phyloP scores from a whole-genome alignment of 2,888 invertebrate species.

The Papilio demoleus region DNA sequence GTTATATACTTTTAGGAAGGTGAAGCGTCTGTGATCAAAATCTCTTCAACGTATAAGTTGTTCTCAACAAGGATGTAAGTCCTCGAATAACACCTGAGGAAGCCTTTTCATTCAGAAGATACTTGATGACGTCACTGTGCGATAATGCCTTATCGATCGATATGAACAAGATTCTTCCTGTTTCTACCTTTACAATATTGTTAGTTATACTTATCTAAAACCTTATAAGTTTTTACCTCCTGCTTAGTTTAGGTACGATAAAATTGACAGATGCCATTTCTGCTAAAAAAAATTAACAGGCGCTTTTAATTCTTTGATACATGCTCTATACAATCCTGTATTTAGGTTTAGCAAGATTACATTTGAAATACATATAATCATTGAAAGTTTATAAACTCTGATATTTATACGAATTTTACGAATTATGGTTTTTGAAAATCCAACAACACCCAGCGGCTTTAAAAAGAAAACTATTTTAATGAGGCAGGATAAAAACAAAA shows the following conservation, averaged over 20 bases:
- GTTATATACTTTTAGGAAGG: slow-evolving; percentile 2
- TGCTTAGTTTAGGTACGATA: not conserved
- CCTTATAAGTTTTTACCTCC: too few species aligned
- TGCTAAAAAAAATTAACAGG: slow-evolving; percentile 15
- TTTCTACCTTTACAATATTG: not conserved
- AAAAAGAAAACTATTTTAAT: slow-evolving; percentile 20
- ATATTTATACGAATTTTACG: not conserved
- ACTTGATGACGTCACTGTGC: slow-evolving; percentile 15
- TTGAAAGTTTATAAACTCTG: too few species aligned
- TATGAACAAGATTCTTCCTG: not conserved
- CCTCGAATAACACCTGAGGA: slow-evolving; percentile 33
- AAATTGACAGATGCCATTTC: not conserved
- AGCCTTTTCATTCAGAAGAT: slow-evolving; percentile 12
- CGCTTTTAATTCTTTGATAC: not conserved
- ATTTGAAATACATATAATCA: too few species aligned
- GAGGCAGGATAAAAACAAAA: slow-evolving; percentile 27
- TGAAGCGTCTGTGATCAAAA: slow-evolving; percentile 1
- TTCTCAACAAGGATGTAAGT: slow-evolving; percentile 22
- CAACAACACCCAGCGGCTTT: not conserved
- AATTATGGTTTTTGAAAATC: not conserved
- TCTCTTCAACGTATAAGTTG: slow-evolving; percentile 24
- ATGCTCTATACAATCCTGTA: too few species aligned
- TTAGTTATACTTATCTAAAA: too few species aligned
- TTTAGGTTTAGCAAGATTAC: too few species aligned
- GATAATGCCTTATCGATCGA: slow-evolving; percentile 7